Evolutionary conservation across 64 coral and sea anemone genomes (phyloP), one percentile per base, ranked within the genome.

Genomic region (Astreopora myriophthalma): DNA sequence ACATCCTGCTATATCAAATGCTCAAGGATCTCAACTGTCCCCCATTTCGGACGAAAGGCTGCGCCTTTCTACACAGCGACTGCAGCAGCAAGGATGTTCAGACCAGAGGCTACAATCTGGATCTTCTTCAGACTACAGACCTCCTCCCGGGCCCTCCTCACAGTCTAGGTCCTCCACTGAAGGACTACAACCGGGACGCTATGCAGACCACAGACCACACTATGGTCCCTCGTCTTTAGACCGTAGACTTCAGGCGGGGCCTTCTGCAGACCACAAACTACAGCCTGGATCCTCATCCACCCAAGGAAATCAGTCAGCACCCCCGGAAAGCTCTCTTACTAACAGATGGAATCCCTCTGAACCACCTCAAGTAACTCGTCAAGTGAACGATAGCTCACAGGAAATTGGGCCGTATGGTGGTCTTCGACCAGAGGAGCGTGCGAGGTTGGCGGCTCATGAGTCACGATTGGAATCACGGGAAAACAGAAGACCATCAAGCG

Each of bases 371-470:
- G 52, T 81, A 1, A 82, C 8, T 63, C 79, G 52, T 63, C 52
- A 82, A 35, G 79, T 82, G 51, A 63, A 62, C 52, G 12, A 62
- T 31, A 55, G 24, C 8, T 24, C 79, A 8, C 79, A 82, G 32
- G 52, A 64, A 10, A 32, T 52, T 52, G 75, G n/a, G 6, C 25
- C 52, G 79, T 82, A 82, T 55, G 37, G 79, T 22, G 52, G 32
- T 39, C 79, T 82, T 33, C 51, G 79, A 24, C 79, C 79, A 36
- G 79, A 82, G 22, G 79, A 82, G 8, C 79, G 79, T 38, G 79
- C 79, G 52, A 31, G 79, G 79, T 55, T 82, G 55, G 79, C 79
- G 48, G 79, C 79, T n/a, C 79, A 37, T 14, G 79, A 82, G 60
- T 82, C 79, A 1, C 79, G 79, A 8, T 37, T 82, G 8, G 79